Evolutionary conservation across 2,113 vertebrate genomes (phyloP).

Genomic region (Cnemophilus loriae): DNA sequence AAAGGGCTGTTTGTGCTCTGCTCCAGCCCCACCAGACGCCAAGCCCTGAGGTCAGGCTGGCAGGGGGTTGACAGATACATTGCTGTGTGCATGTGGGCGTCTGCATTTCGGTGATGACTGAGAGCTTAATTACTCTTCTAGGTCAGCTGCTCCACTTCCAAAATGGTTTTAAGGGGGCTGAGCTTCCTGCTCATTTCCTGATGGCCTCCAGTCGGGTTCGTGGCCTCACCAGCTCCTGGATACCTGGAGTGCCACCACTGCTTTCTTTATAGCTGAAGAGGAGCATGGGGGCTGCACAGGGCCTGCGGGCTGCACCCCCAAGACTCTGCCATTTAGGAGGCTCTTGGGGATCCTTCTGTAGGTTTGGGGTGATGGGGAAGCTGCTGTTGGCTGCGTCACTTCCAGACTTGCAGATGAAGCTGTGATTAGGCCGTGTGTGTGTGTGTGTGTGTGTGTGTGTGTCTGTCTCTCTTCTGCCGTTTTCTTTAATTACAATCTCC

Average conservation of each 20-base stretch:
- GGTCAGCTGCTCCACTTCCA: conserved; percentile 4
- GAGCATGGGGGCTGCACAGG: fast-evolving
- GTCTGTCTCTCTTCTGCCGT: not conserved
- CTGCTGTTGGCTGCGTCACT: not conserved
- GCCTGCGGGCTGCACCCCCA: not conserved
- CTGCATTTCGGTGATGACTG: not conserved
- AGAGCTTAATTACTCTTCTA: not conserved
- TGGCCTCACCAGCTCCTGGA: not conserved
- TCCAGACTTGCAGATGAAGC: not conserved
- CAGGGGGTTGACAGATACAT: not conserved
- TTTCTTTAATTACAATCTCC: conserved; percentile 68
- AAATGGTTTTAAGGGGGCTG: not conserved
- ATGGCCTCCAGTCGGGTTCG: not conserved
- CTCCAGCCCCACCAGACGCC: not conserved
- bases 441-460: not conserved
- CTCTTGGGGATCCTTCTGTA: not conserved
- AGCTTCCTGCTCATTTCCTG: conserved; percentile 25
- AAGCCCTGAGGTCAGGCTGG: not conserved
- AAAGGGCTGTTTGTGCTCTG: not conserved
- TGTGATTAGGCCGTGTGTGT: not conserved
- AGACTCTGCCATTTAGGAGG: not conserved
- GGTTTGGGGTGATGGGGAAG: not conserved
- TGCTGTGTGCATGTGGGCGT: not conserved
- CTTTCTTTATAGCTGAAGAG: not conserved
- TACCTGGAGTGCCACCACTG: not conserved